Evolutionary conservation across 2,113 vertebrate genomes (phyloP).

Genomic region (Tupaia tana): DNA sequence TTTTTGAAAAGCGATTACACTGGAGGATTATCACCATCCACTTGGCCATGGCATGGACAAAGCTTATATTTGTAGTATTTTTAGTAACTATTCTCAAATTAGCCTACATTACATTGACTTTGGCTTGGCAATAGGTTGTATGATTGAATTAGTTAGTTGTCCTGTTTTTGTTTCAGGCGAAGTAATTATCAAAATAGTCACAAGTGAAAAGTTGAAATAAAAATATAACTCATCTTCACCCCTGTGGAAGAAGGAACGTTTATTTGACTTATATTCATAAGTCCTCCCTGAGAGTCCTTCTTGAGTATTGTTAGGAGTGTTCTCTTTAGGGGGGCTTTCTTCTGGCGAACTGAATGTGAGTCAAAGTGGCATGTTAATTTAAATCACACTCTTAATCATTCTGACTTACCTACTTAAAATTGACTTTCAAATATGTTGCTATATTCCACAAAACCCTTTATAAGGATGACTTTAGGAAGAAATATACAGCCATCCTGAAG

Average conservation of each 20-base stretch:
- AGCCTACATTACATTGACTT: neutral
- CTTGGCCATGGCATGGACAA: neutral
- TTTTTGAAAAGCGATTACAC: neutral
- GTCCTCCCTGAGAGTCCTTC: neutral
- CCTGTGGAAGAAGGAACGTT: neutral
- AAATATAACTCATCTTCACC: neutral
- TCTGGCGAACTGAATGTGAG: slow-evolving; percentile 19
- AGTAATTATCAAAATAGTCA: neutral
- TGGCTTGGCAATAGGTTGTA: neutral
- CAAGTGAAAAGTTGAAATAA: slow-evolving; percentile 24
- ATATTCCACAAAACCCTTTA: neutral
- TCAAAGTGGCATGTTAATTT: neutral
- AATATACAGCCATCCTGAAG: neutral
- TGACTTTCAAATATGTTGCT: neutral
- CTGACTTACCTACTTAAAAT: neutral
- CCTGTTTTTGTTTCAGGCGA: neutral
- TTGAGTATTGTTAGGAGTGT: neutral
- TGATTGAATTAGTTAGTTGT: neutral
- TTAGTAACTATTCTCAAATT: neutral
- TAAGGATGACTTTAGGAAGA: slow-evolving; percentile 20
- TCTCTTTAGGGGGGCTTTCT: neutral
- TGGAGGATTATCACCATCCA: neutral
- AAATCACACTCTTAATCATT: neutral
- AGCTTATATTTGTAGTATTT: slow-evolving; percentile 25
- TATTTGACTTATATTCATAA: neutral